Evolutionary conservation across 2,797 vertebrate genomes (phyloP).

Genomic region (Coregonus suidteri): DNA sequence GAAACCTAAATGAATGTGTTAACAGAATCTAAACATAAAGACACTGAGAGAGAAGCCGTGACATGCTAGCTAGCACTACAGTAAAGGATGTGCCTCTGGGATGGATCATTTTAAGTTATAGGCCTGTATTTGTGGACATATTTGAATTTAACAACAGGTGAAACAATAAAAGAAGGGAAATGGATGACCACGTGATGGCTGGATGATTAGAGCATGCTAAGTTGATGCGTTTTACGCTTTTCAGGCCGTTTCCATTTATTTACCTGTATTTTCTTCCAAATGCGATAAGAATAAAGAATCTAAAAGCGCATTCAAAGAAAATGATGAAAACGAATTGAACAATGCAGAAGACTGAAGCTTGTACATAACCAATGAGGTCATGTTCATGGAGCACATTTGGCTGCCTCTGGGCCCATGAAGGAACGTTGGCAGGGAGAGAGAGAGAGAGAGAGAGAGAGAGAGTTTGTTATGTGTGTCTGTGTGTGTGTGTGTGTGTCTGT

Average conservation of each 20-base stretch:
- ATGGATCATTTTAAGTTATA: slow-evolving; percentile 33
- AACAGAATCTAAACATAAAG: not conserved
- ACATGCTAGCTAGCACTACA: slow-evolving; percentile 4
- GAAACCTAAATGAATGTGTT: not conserved
- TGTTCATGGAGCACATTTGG: slow-evolving; percentile 35
- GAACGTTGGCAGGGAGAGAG: slow-evolving; percentile 38
- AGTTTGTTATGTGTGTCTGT: not conserved
- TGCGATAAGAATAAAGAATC: slow-evolving; percentile 37
- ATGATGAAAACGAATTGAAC: slow-evolving; percentile 16
- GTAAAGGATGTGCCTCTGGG: slow-evolving; percentile 34
- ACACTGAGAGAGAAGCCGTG: slow-evolving; percentile 7
- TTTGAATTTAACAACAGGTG: slow-evolving; percentile 42
- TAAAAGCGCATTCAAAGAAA: not conserved
- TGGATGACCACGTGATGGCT: slow-evolving; percentile 29
- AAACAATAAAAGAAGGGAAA: slow-evolving; percentile 52
- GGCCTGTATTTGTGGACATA: slow-evolving; percentile 38
- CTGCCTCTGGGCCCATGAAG: slow-evolving; percentile 32
- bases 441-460: slow-evolving; percentile 10
- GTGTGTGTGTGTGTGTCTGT: slow-evolving; percentile 5
- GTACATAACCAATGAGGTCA: slow-evolving; percentile 30
- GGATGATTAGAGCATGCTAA: slow-evolving; percentile 28
- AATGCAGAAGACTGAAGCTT: slow-evolving; percentile 8
- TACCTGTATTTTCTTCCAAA: slow-evolving; percentile 30
- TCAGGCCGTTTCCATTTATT: slow-evolving; percentile 30
- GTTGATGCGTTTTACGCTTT: slow-evolving; percentile 13